Conservation (phyloP, 2,797 vertebrate genomes). For the Sebastes cheni region DNA sequence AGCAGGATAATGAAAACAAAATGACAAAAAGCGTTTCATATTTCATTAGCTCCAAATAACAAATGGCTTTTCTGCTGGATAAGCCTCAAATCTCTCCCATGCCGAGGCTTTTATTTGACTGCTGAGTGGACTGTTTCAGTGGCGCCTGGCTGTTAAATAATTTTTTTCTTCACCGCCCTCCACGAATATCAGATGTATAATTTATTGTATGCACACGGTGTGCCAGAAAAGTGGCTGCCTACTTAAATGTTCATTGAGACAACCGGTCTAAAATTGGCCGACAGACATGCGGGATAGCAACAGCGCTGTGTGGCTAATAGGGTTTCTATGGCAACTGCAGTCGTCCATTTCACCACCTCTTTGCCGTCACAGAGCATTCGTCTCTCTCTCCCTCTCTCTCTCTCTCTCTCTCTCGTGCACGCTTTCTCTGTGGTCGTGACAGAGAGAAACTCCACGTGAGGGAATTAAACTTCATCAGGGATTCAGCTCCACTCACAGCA, state of each 20-base stretch:
- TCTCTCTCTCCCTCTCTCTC: slow-evolving; percentile 35
- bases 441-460: slow-evolving; percentile 72
- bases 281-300: slow-evolving; percentile 69
- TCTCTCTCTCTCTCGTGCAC: not conserved
- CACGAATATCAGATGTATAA: slow-evolving; percentile 76
- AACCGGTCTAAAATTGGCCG: slow-evolving; percentile 74
- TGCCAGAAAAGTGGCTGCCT: slow-evolving; percentile 72
- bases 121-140: slow-evolving; percentile 76
- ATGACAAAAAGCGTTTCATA: slow-evolving; percentile 60
- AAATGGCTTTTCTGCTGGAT: slow-evolving; percentile 69
- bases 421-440: slow-evolving; percentile 66
- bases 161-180: slow-evolving; percentile 27
- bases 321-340: slow-evolving; percentile 82
- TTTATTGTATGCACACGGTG: slow-evolving; percentile 71
- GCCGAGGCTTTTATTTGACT: slow-evolving; percentile 69
- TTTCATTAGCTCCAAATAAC: slow-evolving; percentile 73
- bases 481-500: slow-evolving; percentile 64
- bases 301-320: slow-evolving; percentile 70
- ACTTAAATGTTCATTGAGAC: slow-evolving; percentile 77
- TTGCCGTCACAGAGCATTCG: slow-evolving; percentile 63
- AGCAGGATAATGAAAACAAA: slow-evolving; percentile 68
- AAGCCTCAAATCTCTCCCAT: slow-evolving; percentile 65
- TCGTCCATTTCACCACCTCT: slow-evolving; percentile 81
- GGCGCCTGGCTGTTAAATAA: slow-evolving; percentile 72
- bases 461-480: slow-evolving; percentile 78